A percentile compares a stretch with the other conserved stretches of the same genome.
Evolutionary conservation across 2,113 vertebrate species (phyloP).

Genomic region (Echinops telfairi): DNA sequence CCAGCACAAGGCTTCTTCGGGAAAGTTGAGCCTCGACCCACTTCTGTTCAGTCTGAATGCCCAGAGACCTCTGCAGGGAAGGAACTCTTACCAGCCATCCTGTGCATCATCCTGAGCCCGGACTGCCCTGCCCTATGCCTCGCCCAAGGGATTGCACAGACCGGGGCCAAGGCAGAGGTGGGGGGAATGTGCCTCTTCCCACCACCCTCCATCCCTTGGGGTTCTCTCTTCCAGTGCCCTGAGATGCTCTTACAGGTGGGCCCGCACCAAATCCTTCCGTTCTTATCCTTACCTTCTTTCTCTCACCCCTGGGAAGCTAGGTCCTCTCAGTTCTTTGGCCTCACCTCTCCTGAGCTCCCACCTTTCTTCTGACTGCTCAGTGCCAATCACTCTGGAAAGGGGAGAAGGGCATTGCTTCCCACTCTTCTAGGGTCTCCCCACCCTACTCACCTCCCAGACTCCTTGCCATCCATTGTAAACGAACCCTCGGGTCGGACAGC

Average conservation of each 20-base stretch:
- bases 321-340: not conserved
- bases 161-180: too few relatives aligned
- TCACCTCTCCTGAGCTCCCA: not conserved
- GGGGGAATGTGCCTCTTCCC: not conserved
- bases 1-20: conserved; percentile 71
- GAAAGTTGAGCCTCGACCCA: conserved; percentile 72
- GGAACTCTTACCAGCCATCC: conserved; percentile 24
- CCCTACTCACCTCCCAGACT: not conserved
- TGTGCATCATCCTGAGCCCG: conserved; percentile 14
- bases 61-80: conserved; percentile 28
- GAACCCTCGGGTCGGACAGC: not conserved
- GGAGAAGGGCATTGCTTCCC: not conserved
- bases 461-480: not conserved
- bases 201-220: not conserved
- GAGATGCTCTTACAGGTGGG: not conserved
- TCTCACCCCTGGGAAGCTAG: not conserved
- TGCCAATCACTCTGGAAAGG: not conserved
- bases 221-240: not conserved
- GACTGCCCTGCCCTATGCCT: not conserved
- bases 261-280: not conserved
- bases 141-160: not conserved
- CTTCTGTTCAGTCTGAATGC: conserved; percentile 66
- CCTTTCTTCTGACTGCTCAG: not conserved
- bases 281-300: not conserved
- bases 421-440: not conserved